Base-by-base conservation (phyloP, 2,888 invertebrate species). In the Trichopoda pennipes region DNA sequence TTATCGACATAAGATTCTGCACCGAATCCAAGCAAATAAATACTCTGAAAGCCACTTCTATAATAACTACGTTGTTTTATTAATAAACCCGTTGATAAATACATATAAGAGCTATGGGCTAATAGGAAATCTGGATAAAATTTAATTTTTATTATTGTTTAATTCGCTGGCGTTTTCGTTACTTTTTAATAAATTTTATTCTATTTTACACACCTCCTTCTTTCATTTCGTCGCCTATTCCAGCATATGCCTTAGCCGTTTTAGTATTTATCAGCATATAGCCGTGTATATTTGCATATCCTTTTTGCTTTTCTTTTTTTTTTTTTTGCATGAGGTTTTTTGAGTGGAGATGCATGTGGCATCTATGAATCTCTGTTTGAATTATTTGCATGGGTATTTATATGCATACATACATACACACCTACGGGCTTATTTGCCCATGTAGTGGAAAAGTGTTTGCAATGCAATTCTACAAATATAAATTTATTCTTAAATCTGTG, bases 141-240 rank as follows among this genome's bases (percentile, higher is more conserved):
- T 38, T 38, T 12, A 78, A 69, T 76, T 77, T 77, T 38, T 77
- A 70, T 56, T 74, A 69, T 55, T 55, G 73, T 80, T 63, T 61
- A 74, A 56, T 69, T 74, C 74, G 79, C 74, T 80, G 74, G 79
- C 69, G 56, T 68, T 66, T 53, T 74, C 70, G 74, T 80, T 80
- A 16, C 79, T 75, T 80, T 80, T 80, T 75, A 75, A 80, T 63
- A 70, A 78, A 78, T 64, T 73, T 79, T 80, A 68, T 74, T 55
- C 64, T 61, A 70, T 74, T 44, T 38, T 12, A 2, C 38, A 12
- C 12, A 12, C 38, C 38, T 38, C 38, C 38, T 38, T 38, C 38
- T 38, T 38, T 38, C 12, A 38, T 38, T 38, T 12, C 3, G 12
- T 38, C 38, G 12, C 12, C 10, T 7, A 2, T 38, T 38, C 38